Evolutionary conservation across 2,113 vertebrate genomes (phyloP).

Genomic region (Myotis brandtii): DNA sequence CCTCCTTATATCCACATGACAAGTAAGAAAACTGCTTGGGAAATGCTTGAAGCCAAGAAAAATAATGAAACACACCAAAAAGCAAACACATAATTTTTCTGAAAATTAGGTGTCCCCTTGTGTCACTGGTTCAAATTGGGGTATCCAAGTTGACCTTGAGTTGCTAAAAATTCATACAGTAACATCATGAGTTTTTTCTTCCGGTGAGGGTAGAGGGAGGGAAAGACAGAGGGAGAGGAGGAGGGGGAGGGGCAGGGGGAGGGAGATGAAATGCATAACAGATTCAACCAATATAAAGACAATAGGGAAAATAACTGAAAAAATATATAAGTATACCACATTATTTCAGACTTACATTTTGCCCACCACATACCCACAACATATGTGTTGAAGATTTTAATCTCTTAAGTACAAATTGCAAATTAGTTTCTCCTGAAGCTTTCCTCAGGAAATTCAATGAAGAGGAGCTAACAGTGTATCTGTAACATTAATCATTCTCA

Average conservation of each 20-base stretch:
- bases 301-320: background rate
- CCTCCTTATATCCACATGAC: background rate
- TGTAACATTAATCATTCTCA: slow-evolving; percentile 48
- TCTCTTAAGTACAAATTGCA: slow-evolving; percentile 35
- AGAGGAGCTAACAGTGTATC: background rate
- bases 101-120: slow-evolving; percentile 19
- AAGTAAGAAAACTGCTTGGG: background rate
- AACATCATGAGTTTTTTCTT: background rate
- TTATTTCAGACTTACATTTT: slow-evolving; percentile 39
- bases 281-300: background rate
- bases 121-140: background rate
- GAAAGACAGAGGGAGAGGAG: background rate
- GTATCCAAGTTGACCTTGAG: background rate
- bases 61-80: slow-evolving; percentile 16
- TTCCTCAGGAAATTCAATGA: slow-evolving; percentile 23
- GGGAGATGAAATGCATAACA: background rate
- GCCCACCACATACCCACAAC: background rate
- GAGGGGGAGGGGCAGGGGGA: no score
- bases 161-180: background rate
- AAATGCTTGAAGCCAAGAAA: slow-evolving; percentile 33
- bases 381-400: slow-evolving; percentile 18
- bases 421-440: slow-evolving; percentile 33
- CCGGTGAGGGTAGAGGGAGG: background rate
- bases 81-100: background rate
- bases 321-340: background rate